A percentile compares a stretch with the other conserved stretches of the same genome.
phyloP scores from a whole-genome alignment of 1,140 invertebrate genomes.

The Ptiloglossa arizonensis region DNA sequence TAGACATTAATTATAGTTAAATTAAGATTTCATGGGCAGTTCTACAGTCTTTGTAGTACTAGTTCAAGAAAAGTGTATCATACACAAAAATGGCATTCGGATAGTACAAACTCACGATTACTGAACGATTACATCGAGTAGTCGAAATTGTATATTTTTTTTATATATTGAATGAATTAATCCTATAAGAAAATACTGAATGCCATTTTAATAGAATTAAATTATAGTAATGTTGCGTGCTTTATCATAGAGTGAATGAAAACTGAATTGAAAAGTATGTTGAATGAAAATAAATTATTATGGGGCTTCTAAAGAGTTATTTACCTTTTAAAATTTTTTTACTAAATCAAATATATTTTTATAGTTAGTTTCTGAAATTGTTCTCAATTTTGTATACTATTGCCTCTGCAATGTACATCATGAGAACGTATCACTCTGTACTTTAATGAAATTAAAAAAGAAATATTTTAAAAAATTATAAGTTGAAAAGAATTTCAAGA shows the following conservation, averaged over 20 bases:
- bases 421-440: conserved; percentile 37
- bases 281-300: conserved; percentile 67
- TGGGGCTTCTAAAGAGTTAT: conserved; percentile 75
- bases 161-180: conserved; percentile 80
- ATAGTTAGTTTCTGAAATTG: conserved; percentile 34
- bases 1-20: conserved; percentile 76
- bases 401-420: neutral
- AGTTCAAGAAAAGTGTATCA: conserved; percentile 75
- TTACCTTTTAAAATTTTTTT: conserved; percentile 13
- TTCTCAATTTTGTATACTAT: conserved; percentile 40
- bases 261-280: conserved; percentile 46
- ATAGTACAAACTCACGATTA: conserved; percentile 81
- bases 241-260: conserved; percentile 72
- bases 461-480: conserved; percentile 18
- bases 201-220: conserved; percentile 81
- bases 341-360: conserved; percentile 40
- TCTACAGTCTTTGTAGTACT: conserved; percentile 70
- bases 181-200: conserved; percentile 80
- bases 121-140: conserved; percentile 78
- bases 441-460: conserved; percentile 2
- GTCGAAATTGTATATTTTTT: conserved; percentile 83
- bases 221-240: conserved; percentile 76
- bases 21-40: conserved; percentile 73
- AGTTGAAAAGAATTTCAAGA: neutral
- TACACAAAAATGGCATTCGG: conserved; percentile 82